phyloP scores from a whole-genome alignment of 2,113 vertebrate species.

The Pteropus alecto region DNA sequence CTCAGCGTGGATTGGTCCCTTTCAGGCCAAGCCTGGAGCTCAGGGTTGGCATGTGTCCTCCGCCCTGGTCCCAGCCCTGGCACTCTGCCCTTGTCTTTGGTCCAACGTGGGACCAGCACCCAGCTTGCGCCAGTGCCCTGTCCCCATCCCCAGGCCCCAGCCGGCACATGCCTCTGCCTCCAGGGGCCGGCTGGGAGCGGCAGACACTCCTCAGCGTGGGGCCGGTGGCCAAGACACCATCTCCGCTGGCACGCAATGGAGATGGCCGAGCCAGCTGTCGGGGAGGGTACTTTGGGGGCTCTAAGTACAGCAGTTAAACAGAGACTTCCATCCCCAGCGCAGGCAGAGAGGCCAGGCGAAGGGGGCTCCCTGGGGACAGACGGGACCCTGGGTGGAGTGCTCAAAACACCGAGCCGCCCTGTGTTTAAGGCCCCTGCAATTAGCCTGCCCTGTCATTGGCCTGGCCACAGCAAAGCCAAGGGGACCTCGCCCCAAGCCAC shows the following conservation, averaged over 20 bases:
- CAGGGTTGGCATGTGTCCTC: background rate
- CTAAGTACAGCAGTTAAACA: background rate
- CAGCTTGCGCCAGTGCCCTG: accelerated
- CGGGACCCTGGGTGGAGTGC: background rate
- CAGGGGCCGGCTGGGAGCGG: background rate
- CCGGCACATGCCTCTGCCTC: background rate
- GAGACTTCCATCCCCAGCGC: background rate
- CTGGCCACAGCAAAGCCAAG: background rate
- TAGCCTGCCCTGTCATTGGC: background rate
- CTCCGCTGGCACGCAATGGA: accelerated
- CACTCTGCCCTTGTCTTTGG: background rate
- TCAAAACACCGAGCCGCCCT: background rate
- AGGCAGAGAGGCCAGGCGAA: background rate
- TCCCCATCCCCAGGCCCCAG: background rate
- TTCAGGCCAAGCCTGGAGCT: background rate
- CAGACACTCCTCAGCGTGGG: accelerated
- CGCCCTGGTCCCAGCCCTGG: background rate
- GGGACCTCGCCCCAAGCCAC: background rate
- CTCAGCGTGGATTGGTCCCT: background rate
- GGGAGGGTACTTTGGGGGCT: background rate
- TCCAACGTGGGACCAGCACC: accelerated
- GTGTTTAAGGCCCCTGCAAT: background rate
- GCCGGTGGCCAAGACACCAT: background rate
- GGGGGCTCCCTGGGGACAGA: background rate
- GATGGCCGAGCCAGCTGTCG: background rate